Evolutionary conservation across 2,888 invertebrate species (phyloP), one percentile per base, ranked within the genome.

Genomic region (Orchesellides sinensis): DNA sequence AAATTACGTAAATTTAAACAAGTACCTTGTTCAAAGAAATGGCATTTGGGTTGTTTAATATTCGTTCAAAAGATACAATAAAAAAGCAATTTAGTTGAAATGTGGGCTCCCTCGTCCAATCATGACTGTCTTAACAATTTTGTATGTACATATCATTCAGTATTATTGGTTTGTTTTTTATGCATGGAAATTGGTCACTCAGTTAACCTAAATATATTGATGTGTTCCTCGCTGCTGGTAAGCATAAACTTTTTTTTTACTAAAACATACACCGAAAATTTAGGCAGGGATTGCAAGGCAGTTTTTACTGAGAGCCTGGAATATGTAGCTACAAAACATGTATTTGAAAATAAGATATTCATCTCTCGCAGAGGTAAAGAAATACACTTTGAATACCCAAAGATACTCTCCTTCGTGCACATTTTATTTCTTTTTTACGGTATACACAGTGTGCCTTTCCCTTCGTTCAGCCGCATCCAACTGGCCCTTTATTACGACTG

Each of bases 11-110:
- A n/a, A n/a, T n/a, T n/a, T n/a, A n/a, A n/a, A n/a, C n/a, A n/a
- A n/a, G n/a, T n/a, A n/a, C n/a, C n/a, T n/a, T n/a, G n/a, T n/a
- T n/a, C n/a, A n/a, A n/a, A n/a, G n/a, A n/a, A n/a, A n/a, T n/a
- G 17, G 54, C 23, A 29, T 12, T 27, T 61, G 29, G 17, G 61
- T 69, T 69, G 21, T 23, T 70, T 35, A 54, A 70, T 70, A 56
- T n/a, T 8, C 25, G 65, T 32, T 61, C 61, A 63, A 40, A 27
- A 75, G 66, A 75, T 56, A 66, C 40, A 56, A 75, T 66, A 56
- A 75, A 77, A 77, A 66, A 77, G 68, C 56, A 77, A 77, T 77
- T 59, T 77, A 54, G 54, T 59, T 45, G n/a, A 72, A 72, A 72
- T 27, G 45, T n/a, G 52, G 49, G 35, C 17, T 27, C 66, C 27